These are phyloP conservation scores for Cottoperca gobio DNA, from an alignment of 2,797 vertebrate genomes.

Conservation along the genomic window DNA sequence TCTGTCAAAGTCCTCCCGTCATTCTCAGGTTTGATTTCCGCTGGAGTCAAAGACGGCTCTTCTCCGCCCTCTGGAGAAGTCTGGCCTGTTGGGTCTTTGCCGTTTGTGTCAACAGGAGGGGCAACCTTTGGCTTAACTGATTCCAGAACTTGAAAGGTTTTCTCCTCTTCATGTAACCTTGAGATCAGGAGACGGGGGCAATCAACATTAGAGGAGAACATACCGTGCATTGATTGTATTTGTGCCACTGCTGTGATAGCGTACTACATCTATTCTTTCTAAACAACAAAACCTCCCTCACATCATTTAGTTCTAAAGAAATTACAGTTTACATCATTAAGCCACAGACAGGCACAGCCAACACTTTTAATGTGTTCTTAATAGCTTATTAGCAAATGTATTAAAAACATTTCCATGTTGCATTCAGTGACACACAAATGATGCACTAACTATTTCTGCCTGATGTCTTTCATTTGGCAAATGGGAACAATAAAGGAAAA, in stretches of 20 bases:
- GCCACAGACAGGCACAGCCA: background rate
- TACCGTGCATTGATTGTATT: background rate
- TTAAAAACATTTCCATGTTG: too few species aligned
- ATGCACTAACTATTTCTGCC: background rate
- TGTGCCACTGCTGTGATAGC: background rate
- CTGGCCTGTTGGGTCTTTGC: slow-evolving; percentile 53
- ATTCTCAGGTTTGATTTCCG: slow-evolving; percentile 48
- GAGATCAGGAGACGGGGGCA: slow-evolving; percentile 41
- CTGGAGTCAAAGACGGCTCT: slow-evolving; percentile 22
- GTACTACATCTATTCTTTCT: background rate
- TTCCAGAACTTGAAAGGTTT: slow-evolving; percentile 86
- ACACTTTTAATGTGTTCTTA: background rate
- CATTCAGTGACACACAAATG: background rate
- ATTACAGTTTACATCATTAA: background rate
- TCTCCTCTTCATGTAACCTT: slow-evolving; percentile 98
- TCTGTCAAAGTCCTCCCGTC: slow-evolving; percentile 91
- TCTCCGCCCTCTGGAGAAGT: slow-evolving; percentile 64
- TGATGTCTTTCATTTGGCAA: background rate
- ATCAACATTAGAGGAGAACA: slow-evolving; percentile 14
- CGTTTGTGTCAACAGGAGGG: slow-evolving; percentile 38
- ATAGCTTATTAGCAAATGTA: too few species aligned
- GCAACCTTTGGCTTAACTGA: slow-evolving; percentile 67
- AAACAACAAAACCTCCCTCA: background rate
- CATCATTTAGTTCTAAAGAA: background rate
- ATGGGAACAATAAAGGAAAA: background rate